These are phyloP conservation scores for Hyles euphorbiae DNA, from an alignment of 1,140 invertebrate species.

Conservation along the genomic window DNA sequence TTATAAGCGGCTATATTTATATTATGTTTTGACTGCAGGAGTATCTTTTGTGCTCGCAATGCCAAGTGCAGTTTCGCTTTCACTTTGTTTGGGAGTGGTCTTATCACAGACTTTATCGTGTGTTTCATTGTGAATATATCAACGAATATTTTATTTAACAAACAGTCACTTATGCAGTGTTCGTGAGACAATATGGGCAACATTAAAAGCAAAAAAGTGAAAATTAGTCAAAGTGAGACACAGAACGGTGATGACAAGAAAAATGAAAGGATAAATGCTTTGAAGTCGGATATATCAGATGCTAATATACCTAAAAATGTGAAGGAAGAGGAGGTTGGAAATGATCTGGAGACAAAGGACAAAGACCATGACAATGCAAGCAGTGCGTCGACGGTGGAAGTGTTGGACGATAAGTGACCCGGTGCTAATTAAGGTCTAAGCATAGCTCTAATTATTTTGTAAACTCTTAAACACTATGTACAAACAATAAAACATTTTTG, in stretches of 20 bases:
- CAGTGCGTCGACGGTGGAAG: conserved; percentile 64
- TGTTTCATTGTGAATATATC: conserved; percentile 12
- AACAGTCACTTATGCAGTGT: conserved; percentile 29
- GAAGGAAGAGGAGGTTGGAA: conserved; percentile 17
- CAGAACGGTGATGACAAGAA: conserved; percentile 26
- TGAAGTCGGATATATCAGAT: conserved; percentile 51
- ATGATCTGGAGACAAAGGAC: conserved; percentile 26
- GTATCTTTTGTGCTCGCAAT: conserved; percentile 25
- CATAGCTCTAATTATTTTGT: not conserved
- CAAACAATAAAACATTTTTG: conserved; percentile 11
- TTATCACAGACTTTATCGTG: conserved; percentile 32
- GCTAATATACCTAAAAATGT: conserved; percentile 15
- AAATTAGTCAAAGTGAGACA: conserved; percentile 44
- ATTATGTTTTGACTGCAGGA: conserved; percentile 34
- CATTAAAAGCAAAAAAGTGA: conserved; percentile 60
- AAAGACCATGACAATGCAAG: conserved; percentile 57
- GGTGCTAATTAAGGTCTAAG: conserved; percentile 3
- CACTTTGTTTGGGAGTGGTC: conserved; percentile 35
- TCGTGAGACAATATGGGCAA: conserved; percentile 53
- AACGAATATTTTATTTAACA: conserved; percentile 35
- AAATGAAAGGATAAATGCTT: conserved; percentile 46
- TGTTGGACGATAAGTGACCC: conserved; percentile 60
- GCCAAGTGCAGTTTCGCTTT: conserved; percentile 55
- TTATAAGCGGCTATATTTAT: conserved; percentile 38
- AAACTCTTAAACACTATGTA: conserved; percentile 1